A percentile compares a stretch with the other conserved stretches of the same genome.
Conservation (phyloP, 2,113 vertebrate species). For the Podarcis cretensis region DNA sequence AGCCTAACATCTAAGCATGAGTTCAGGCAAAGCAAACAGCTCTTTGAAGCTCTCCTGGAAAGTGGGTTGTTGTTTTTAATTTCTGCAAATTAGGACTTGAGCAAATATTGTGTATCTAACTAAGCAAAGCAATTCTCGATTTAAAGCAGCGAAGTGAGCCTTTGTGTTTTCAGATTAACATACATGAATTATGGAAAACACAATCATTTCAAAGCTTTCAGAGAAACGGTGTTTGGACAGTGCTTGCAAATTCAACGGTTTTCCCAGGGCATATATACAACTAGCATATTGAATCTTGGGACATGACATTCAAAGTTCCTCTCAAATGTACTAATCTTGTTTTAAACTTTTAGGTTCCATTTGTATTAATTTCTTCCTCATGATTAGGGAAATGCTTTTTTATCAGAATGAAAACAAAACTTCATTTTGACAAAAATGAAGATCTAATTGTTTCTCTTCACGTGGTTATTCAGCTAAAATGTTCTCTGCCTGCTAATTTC, state of each 20-base stretch:
- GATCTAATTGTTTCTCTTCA: constrained; percentile 63
- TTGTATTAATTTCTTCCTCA: constrained; percentile 56
- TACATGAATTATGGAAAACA: constrained; percentile 29
- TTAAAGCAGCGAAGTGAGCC: constrained; percentile 13
- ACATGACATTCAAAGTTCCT: constrained; percentile 26
- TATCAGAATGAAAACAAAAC: constrained; percentile 52
- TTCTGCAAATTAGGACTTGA: background rate
- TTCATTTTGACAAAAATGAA: constrained; percentile 38
- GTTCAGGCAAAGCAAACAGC: background rate
- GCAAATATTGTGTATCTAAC: background rate
- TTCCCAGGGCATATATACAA: background rate
- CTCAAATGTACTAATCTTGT: constrained; percentile 13
- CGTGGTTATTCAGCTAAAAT: constrained; percentile 61
- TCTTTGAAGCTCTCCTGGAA: background rate
- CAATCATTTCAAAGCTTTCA: constrained; percentile 31
- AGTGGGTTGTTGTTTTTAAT: background rate
- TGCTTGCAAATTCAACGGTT: constrained; percentile 34
- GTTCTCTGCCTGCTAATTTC: constrained; percentile 41
- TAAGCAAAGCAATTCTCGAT: constrained; percentile 15
- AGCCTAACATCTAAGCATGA: background rate
- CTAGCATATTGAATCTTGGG: fast-evolving
- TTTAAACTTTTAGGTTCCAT: constrained; percentile 35
- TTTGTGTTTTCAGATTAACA: constrained; percentile 20
- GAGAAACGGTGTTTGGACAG: constrained; percentile 17
- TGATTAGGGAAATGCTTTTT: constrained; percentile 54